Percentiles rank a stretch among this genome's conserved stretches.
These are phyloP conservation scores for Triops cancriformis DNA, from an alignment of 1,140 invertebrate genomes.

Conservation along the genomic window DNA sequence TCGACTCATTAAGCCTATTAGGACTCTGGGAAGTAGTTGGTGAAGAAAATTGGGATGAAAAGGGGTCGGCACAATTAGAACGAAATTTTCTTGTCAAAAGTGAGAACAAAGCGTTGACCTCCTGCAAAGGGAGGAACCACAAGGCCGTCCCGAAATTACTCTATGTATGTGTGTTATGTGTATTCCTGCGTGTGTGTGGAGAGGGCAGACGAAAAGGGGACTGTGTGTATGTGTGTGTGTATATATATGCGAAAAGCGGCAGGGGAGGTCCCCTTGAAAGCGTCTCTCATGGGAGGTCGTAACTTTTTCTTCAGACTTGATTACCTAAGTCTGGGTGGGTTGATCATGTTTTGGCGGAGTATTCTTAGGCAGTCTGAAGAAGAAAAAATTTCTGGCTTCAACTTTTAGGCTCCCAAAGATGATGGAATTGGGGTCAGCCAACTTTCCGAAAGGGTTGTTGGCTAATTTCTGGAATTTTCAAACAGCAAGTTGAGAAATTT, in stretches of 20 bases:
- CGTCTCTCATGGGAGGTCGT: slow-evolving; percentile 8
- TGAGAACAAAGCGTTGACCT: neutral
- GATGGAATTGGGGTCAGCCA: no score
- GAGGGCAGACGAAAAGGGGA: neutral
- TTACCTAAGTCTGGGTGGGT: neutral
- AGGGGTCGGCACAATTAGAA: no score
- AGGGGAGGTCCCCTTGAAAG: neutral
- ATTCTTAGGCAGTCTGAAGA: neutral
- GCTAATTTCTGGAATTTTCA: no score
- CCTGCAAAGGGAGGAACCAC: neutral
- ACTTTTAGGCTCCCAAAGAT: neutral
- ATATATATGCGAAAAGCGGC: neutral
- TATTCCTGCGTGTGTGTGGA: neutral
- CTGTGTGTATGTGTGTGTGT: neutral
- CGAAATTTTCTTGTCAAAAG: neutral
- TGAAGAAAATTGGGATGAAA: no score
- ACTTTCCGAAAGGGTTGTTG: no score
- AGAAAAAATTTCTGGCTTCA: neutral
- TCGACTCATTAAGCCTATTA: no score
- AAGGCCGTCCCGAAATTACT: neutral
- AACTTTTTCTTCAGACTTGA: neutral
- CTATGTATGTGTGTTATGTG: neutral
- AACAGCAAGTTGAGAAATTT: no score
- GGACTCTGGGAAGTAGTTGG: no score
- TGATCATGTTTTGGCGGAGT: slow-evolving; percentile 3